Evolutionary conservation across 1,140 invertebrate species (phyloP).

Genomic region (Papilio helenus): DNA sequence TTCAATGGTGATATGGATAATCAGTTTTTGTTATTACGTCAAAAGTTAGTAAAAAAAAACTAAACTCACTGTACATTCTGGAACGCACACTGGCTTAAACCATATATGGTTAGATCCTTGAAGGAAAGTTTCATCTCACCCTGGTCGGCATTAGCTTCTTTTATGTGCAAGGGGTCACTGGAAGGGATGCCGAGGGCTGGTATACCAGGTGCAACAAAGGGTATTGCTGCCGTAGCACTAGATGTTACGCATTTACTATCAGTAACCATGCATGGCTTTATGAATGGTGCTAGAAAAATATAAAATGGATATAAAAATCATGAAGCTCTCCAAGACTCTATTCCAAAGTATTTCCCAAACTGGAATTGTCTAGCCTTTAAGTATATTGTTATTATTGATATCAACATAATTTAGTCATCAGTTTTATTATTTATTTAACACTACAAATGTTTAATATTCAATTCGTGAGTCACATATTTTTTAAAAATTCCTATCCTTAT

Average conservation of each 20-base stretch:
- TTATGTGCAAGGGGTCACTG: conserved; percentile 51
- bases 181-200: conserved; percentile 51
- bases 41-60: background rate
- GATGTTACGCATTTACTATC: conserved; percentile 54
- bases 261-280: conserved; percentile 57
- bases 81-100: conserved; percentile 48
- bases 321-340: no score
- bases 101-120: conserved; percentile 49
- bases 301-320: no score
- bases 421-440: no score
- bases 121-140: conserved; percentile 53
- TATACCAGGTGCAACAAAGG: conserved; percentile 48
- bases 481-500: no score
- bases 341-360: no score
- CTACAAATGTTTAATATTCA: no score
- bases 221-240: conserved; percentile 48
- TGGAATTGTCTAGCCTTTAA: no score
- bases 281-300: conserved; percentile 52
- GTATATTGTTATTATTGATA: no score
- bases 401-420: no score
- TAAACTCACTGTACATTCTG: conserved; percentile 48
- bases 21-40: background rate
- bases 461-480: no score
- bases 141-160: conserved; percentile 46
- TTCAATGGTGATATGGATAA: no score